Evolutionary conservation across 1,140 invertebrate genomes (phyloP).

Genomic region (Psilanteris sp.): DNA sequence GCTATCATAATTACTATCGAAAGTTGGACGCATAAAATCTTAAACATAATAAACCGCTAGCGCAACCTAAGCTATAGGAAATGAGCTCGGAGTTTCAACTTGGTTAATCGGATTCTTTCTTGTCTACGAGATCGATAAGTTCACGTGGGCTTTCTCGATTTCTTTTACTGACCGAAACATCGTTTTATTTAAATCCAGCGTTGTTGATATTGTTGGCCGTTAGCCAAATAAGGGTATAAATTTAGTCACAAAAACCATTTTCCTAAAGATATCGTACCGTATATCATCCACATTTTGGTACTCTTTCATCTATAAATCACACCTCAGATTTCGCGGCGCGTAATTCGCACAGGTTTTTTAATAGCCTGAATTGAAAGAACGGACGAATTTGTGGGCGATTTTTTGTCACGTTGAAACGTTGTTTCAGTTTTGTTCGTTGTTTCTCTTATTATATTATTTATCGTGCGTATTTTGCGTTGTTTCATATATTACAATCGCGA

Average conservation of each 20-base stretch:
- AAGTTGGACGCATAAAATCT: too few relatives aligned
- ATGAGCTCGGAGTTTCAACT: slow-evolving; percentile 6
- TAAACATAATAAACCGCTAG: too few relatives aligned
- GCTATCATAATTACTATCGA: too few relatives aligned
- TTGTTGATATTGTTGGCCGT: slow-evolving; percentile 24
- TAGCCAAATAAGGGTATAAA: slow-evolving; percentile 24
- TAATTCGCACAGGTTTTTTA: too few relatives aligned
- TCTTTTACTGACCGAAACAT: slow-evolving; percentile 33
- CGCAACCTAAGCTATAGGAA: slow-evolving; percentile 6
- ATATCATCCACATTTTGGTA: slow-evolving; percentile 16
- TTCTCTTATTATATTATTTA: too few relatives aligned
- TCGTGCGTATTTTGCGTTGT: too few relatives aligned
- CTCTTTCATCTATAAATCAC: slow-evolving; percentile 22
- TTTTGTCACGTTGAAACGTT: too few relatives aligned
- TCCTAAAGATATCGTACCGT: slow-evolving; percentile 10
- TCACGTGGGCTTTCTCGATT: slow-evolving; percentile 33
- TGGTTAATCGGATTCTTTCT: slow-evolving; percentile 8
- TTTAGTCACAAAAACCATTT: slow-evolving; percentile 8
- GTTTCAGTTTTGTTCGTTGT: too few relatives aligned
- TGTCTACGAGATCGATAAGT: slow-evolving; percentile 36
- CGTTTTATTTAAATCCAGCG: slow-evolving; percentile 27
- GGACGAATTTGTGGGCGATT: too few relatives aligned
- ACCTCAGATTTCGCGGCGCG: slow-evolving; percentile 1
- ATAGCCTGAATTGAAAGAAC: too few relatives aligned
- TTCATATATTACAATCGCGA: too few relatives aligned